A percentile compares a stretch with the other conserved stretches of the same genome.
Conservation (phyloP, 2,113 vertebrate species). For the Calidris pygmaea region DNA sequence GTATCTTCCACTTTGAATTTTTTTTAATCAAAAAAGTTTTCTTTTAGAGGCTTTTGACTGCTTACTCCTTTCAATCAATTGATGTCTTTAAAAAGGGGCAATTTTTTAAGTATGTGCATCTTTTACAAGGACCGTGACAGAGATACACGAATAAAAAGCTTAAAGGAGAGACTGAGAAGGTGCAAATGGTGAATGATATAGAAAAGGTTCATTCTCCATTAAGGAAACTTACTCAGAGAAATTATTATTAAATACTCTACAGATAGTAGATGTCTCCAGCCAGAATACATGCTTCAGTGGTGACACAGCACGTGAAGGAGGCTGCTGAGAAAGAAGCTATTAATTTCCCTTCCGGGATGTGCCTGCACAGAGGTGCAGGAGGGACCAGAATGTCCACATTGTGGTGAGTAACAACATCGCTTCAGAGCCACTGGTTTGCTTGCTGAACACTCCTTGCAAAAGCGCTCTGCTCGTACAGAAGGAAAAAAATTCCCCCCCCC, state of each 20-base stretch:
- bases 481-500: not conserved
- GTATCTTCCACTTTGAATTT: not conserved
- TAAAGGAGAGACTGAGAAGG: not conserved
- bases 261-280: not conserved
- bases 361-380: not conserved
- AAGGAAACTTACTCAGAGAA: not conserved
- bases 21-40: not conserved
- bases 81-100: not conserved
- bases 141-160: not conserved
- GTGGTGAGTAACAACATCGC: not conserved
- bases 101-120: not conserved
- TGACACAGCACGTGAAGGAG: not conserved
- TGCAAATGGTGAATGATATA: not conserved
- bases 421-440: fast-evolving
- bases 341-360: not conserved
- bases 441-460: not conserved
- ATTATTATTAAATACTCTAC: not conserved
- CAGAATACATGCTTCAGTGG: not conserved
- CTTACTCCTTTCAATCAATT: not conserved
- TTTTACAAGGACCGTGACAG: not conserved
- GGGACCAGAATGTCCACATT: not conserved
- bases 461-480: not conserved
- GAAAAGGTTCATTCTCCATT: not conserved
- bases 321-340: not conserved
- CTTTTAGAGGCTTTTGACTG: not conserved